Evolutionary conservation across 2,113 vertebrate genomes (phyloP).

Genomic region (Apodemus sylvaticus): DNA sequence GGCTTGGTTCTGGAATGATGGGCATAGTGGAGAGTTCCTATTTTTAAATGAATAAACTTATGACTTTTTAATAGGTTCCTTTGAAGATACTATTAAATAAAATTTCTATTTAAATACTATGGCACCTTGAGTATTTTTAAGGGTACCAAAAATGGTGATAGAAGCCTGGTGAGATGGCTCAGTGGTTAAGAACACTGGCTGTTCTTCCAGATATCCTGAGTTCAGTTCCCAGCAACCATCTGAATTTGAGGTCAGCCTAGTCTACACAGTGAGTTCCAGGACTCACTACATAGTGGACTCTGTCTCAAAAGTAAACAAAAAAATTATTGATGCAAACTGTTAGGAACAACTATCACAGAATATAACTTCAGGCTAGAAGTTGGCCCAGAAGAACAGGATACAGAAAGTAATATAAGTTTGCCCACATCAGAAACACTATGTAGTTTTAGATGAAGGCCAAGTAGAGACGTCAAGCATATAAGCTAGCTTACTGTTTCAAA

Average conservation of each 20-base stretch:
- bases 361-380: slow-evolving; percentile 19
- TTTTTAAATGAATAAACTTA: slow-evolving; percentile 21
- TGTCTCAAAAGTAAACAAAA: background rate
- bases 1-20: background rate
- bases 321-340: background rate
- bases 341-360: background rate
- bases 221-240: no score
- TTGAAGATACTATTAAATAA: background rate
- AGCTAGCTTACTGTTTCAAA: background rate
- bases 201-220: no score
- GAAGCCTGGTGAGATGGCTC: no score
- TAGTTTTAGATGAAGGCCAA: background rate
- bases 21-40: background rate
- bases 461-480: background rate
- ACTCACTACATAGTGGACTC: no score
- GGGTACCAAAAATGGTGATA: background rate
- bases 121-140: slow-evolving; percentile 2
- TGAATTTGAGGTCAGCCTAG: no score
- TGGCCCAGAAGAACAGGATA: background rate
- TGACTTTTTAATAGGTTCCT: slow-evolving; percentile 22
- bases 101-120: background rate
- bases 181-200: no score
- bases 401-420: background rate
- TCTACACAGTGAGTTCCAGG: no score
- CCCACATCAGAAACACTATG: background rate